A percentile compares a stretch with the other conserved stretches of the same genome.
These are phyloP conservation scores for Tinea semifulvella DNA, from an alignment of 2,888 invertebrate species.

Conservation along the genomic window DNA sequence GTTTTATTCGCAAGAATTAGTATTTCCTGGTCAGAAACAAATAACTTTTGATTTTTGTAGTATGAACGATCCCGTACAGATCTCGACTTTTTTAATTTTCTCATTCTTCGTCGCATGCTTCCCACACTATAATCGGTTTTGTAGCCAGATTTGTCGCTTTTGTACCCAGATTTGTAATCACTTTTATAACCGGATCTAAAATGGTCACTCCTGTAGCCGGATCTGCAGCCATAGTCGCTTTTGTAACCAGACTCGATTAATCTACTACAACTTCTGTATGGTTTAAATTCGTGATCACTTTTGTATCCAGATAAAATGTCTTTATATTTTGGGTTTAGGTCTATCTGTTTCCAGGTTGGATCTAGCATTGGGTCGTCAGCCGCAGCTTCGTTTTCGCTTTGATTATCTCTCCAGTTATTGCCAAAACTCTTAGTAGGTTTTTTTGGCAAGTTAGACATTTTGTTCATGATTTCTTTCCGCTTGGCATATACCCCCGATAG, in stretches of 20 bases:
- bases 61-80: constrained; percentile 60
- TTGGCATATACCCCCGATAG: constrained; percentile 61
- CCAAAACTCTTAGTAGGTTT: constrained; percentile 46
- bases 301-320: constrained; percentile 69
- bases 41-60: constrained; percentile 64
- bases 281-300: constrained; percentile 66
- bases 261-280: constrained; percentile 60
- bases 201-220: constrained; percentile 60
- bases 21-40: constrained; percentile 69
- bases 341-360: constrained; percentile 71
- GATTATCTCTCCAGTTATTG: constrained; percentile 54
- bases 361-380: constrained; percentile 66
- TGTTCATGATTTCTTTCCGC: constrained; percentile 57
- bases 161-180: constrained; percentile 68
- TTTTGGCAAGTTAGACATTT: constrained; percentile 46
- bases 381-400: constrained; percentile 56
- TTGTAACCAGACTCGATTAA: constrained; percentile 68
- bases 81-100: constrained; percentile 58
- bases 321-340: constrained; percentile 70
- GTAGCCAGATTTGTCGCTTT: constrained; percentile 69
- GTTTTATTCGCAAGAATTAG: constrained; percentile 63
- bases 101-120: constrained; percentile 54
- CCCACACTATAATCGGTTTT: constrained; percentile 67
- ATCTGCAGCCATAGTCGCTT: constrained; percentile 67
- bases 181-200: constrained; percentile 59